Evolutionary conservation across 2,797 vertebrate genomes (phyloP).

Genomic region (Clamator glandarius): DNA sequence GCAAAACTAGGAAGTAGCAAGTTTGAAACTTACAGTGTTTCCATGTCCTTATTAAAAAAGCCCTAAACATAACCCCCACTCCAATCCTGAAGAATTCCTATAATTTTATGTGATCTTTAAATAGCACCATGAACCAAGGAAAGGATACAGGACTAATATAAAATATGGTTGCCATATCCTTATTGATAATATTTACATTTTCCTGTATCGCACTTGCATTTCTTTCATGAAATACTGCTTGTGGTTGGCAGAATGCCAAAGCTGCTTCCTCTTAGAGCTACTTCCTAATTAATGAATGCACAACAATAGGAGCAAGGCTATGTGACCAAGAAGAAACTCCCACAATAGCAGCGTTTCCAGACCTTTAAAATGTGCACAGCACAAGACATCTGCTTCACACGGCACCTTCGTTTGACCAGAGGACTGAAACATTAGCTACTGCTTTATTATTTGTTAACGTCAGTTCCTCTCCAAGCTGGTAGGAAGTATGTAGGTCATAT

Average conservation of each 20-base stretch:
- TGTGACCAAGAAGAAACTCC: neutral
- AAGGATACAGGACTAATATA: neutral
- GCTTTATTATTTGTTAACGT: conserved; percentile 26
- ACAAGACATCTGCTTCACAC: neutral
- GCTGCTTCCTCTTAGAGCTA: conserved; percentile 42
- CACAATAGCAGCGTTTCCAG: neutral
- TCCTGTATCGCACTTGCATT: neutral
- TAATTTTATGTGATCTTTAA: neutral
- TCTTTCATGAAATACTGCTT: neutral
- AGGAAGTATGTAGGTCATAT: neutral
- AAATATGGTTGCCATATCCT: neutral
- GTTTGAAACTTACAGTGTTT: neutral
- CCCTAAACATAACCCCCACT: neutral
- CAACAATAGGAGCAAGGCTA: neutral
- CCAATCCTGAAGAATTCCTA: neutral
- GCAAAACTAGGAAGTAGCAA: neutral
- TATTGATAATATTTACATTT: conserved; percentile 7
- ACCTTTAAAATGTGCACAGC: neutral
- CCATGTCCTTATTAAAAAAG: neutral
- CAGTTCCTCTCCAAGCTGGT: neutral
- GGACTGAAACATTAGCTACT: conserved; percentile 27
- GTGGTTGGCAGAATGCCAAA: conserved; percentile 27
- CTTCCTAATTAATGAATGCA: conserved; percentile 56
- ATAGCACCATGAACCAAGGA: neutral
- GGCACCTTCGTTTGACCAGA: neutral